These are phyloP conservation scores for Poeciliopsis retropinna DNA, from an alignment of 2,113 vertebrate genomes.

Conservation along the genomic window DNA sequence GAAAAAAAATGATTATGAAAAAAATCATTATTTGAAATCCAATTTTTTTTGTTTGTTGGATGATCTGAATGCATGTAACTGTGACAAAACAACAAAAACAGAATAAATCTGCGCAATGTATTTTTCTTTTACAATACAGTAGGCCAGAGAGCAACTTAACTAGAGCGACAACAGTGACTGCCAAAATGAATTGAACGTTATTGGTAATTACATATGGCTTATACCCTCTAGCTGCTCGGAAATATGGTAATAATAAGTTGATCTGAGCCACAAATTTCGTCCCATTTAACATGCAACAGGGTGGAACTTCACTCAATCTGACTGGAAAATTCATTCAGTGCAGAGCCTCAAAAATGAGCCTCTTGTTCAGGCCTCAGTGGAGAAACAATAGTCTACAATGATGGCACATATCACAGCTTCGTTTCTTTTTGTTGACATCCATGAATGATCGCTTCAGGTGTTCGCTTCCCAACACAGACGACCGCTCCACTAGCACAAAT, in stretches of 20 bases:
- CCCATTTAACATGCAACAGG: conserved; percentile 62
- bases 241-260: conserved; percentile 62
- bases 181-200: conserved; percentile 40
- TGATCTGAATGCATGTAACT: too few relatives aligned
- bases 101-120: too few relatives aligned
- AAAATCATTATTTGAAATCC: background rate
- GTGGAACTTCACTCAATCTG: conserved; percentile 61
- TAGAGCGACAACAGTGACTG: conserved; percentile 15
- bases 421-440: conserved; percentile 52
- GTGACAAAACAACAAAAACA: too few relatives aligned
- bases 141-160: conserved; percentile 39
- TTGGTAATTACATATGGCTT: conserved; percentile 60
- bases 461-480: conserved; percentile 49
- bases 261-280: conserved; percentile 60
- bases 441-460: conserved; percentile 64
- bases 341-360: conserved; percentile 32
- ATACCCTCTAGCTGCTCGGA: conserved; percentile 49
- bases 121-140: background rate
- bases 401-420: conserved; percentile 24
- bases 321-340: conserved; percentile 66
- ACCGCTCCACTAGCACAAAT: conserved; percentile 24
- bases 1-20: too few relatives aligned
- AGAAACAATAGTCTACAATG: conserved; percentile 52
- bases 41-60: too few relatives aligned
- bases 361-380: conserved; percentile 29